Base-by-base conservation (phyloP, 53 echinoderm and acorn worm species). In the Hippasteria phrygiana region DNA sequence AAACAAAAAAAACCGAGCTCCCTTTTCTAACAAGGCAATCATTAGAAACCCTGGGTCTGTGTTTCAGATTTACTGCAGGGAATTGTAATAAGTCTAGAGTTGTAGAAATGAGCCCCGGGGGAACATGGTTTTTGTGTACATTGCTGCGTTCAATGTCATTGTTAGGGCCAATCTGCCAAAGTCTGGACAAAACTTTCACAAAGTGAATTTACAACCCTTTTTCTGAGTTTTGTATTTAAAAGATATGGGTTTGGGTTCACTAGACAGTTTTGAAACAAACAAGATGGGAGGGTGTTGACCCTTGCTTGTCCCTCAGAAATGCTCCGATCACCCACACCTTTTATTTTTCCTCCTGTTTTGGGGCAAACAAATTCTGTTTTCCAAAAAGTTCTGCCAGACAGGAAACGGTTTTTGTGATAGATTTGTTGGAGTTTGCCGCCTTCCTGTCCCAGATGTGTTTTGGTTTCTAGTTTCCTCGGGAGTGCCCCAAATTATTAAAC, bases 371-470 rank as follows among this genome's bases (percentile, higher is more conserved):
- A 56, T 4, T 20, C 24, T 16, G 24, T 56, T 56, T 4, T 56
- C 20, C 14, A 3, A 35, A 14, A 35, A 11, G 26, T 11, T 33
- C 9, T 33, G 35, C 5, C 3, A 35, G 51, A 34, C 31, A 53
- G 76, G 76, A 53, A 76, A 76, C 51, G 34, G 16, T 31, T 29
- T 45, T 75, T 17, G 13, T 31, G 46, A 29, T 73, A 12, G 24
- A 22, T n/a, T n/a, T n/a, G n/a, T n/a, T 14, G 31, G 26, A 50
- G 14, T 29, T 45, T 46, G 32, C 75, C 5, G 76, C 14, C 74
- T 74, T 74, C 51, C 50, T 76, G 32, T 76, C 20, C 12, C 11
- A 29, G 20, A n/a, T n/a, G n/a, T 76, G 76, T 76, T 76, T 31
- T 0, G 76, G 76, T 42, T 31, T 13, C 17, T 31, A 9, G 6